These are phyloP conservation scores for Chloebia gouldiae DNA, from an alignment of 2,113 vertebrate genomes.

Conservation along the genomic window DNA sequence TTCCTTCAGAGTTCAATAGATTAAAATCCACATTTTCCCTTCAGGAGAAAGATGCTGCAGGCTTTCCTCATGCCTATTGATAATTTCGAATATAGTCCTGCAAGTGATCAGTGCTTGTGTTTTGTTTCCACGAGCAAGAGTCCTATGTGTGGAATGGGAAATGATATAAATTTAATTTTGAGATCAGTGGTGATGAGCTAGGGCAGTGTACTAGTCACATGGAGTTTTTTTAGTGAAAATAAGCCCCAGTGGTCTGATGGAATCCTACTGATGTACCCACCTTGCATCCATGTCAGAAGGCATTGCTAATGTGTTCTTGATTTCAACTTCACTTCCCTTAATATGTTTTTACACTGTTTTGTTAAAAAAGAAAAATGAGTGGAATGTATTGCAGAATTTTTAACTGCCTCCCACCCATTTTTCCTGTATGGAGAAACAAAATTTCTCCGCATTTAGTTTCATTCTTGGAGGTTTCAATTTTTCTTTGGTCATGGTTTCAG, in stretches of 20 bases:
- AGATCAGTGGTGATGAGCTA: background rate
- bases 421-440: background rate
- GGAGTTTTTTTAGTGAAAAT: background rate
- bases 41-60: background rate
- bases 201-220: rapidly evolving
- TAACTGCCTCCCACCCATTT: background rate
- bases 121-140: background rate
- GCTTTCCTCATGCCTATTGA: background rate
- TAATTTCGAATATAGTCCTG: background rate
- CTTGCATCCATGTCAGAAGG: background rate
- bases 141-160: background rate
- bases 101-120: rapidly evolving
- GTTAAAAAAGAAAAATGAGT: background rate
- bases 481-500: background rate
- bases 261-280: background rate
- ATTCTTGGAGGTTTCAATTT: background rate
- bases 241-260: background rate
- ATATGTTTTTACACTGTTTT: background rate
- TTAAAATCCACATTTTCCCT: background rate
- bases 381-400: background rate
- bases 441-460: background rate
- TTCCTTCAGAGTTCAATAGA: background rate
- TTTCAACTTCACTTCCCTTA: background rate
- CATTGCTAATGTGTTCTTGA: background rate
- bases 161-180: background rate